Conservation (phyloP, 2,888 invertebrate species). For the Oligia strigilis region DNA sequence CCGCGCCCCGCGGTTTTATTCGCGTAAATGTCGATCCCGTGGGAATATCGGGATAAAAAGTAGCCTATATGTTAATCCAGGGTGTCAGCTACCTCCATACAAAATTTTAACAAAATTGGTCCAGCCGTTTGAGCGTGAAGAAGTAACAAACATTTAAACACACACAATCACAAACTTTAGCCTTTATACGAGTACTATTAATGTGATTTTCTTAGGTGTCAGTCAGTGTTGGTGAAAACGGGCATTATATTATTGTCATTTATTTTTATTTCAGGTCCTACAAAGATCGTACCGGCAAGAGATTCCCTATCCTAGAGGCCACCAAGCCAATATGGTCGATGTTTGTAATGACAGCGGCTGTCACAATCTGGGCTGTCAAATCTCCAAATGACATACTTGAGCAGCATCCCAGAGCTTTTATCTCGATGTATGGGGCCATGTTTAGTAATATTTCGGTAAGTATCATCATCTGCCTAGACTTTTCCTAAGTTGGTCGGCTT, state of each 20-base stretch:
- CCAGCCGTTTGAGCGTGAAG: no score
- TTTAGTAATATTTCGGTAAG: constrained; percentile 99
- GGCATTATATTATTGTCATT: background rate
- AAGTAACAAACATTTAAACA: no score
- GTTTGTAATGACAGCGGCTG: constrained; percentile 93
- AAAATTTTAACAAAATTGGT: no score
- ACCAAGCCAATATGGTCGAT: constrained; percentile 84
- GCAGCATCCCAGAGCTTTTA: constrained; percentile 96
- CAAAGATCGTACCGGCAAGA: constrained; percentile 94
- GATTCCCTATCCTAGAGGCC: constrained; percentile 93
- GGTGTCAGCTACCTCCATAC: no score
- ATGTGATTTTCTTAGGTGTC: no score
- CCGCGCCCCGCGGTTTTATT: no score
- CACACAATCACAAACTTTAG: no score
- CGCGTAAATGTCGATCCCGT: no score
- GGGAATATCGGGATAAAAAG: no score
- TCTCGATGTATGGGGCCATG: constrained; percentile 96
- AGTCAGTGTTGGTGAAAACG: no score
- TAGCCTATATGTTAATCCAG: no score
- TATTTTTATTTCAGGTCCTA: constrained; percentile 91
- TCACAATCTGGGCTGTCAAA: constrained; percentile 91
- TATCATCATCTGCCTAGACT: background rate
- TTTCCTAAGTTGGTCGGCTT: background rate
- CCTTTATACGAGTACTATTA: no score
- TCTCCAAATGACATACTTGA: constrained; percentile 95